Base-by-base conservation (phyloP, 2,113 vertebrate species). In the Tyrannus savana region DNA sequence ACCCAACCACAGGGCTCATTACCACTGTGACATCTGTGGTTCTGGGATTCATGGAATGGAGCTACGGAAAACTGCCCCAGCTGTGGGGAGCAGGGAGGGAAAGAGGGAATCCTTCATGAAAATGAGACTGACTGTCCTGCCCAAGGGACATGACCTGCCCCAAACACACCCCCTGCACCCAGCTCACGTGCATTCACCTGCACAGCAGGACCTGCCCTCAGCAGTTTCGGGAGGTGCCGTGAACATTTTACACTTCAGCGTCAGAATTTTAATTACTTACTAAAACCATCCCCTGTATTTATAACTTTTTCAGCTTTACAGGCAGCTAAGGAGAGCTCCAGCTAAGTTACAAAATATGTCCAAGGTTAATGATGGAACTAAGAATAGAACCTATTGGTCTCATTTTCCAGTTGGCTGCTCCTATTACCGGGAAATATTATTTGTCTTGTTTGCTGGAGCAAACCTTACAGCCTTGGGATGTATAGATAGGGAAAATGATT, bases 401-500 rank as follows among this genome's bases (percentile, higher is more conserved):
- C 90, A 76, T 95, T 97, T 96, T 95, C 92, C 95, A 96, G 59
- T n/a, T 63, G 80, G 93, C 90, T 96, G 95, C 93, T 90, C 83
- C 66, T 87, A 41, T 77, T 94, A 93, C 79, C 2, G 12, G 73
- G 80, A 69, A 95, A 89, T 83, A 89, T 84, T 95, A 85, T 93
- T 95, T 93, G 90, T 63, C 85, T 81, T 92, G 88, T 92, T 96
- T 96, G 93, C 89, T 89, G 62, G 74, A 94, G 92, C 92, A 97
- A 90, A 68, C 77, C 88, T 81, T 84, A 39, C 64, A 87, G 88
- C 88, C 93, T 88, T 64, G 86, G 84, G 91, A 93, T 30, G 17
- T 95, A 95, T 58, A 95, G 96, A 95, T 88, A 92, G 55, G 80
- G 95, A 89, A 90, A 94, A 94, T 95, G 78, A 92, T 96, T 96